A percentile compares a stretch with the other conserved stretches of the same genome.
These are phyloP conservation scores for Scylla paramamosain DNA, from an alignment of 1,140 invertebrate genomes.

Conservation along the genomic window DNA sequence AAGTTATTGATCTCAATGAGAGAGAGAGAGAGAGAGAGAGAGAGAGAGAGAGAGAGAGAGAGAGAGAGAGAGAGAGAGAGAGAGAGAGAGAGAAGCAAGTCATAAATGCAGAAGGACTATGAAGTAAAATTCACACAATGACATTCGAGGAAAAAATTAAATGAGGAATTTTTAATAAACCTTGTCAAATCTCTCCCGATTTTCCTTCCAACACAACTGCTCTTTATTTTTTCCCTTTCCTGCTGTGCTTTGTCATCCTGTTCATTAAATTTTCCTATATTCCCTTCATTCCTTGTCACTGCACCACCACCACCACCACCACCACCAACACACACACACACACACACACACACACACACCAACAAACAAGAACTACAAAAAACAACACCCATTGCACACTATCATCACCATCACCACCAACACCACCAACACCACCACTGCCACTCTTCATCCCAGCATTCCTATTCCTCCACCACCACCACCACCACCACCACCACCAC, in stretches of 20 bases:
- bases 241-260: too few species aligned
- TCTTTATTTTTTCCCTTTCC: too few species aligned
- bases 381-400: background rate
- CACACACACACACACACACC: background rate
- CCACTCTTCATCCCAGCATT: background rate
- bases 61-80: constrained; percentile 15
- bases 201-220: background rate
- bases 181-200: background rate
- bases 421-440: background rate
- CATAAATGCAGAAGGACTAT: background rate
- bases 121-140: background rate
- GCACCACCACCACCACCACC: background rate
- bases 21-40: background rate
- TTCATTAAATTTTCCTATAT: too few species aligned
- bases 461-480: background rate
- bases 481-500: too few species aligned
- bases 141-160: background rate
- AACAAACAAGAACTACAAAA: background rate
- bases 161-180: constrained; percentile 3
- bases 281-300: too few species aligned
- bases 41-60: background rate
- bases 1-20: background rate
- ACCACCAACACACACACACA: background rate
- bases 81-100: background rate
- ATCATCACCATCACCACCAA: background rate